Conservation (phyloP, 2,888 invertebrate species). For the Automeris io region DNA sequence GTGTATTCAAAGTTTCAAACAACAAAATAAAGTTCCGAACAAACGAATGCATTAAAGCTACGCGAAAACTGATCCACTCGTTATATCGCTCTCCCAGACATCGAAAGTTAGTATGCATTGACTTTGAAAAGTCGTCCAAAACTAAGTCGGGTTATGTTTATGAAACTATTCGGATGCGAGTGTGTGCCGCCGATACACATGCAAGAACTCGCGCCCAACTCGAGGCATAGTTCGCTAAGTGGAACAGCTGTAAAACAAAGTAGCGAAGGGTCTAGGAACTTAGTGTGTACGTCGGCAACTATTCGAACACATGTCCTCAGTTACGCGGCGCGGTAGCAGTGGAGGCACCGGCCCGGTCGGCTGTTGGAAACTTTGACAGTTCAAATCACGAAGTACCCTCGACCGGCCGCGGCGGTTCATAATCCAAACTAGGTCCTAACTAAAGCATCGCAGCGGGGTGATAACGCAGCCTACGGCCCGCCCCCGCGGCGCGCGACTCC, state of each 20-base stretch:
- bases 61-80: slow-evolving; percentile 72
- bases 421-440: slow-evolving; percentile 73
- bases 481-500: slow-evolving; percentile 46
- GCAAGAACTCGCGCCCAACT: slow-evolving; percentile 75
- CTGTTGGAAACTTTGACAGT: slow-evolving; percentile 58
- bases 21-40: slow-evolving; percentile 72
- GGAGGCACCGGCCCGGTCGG: slow-evolving; percentile 14
- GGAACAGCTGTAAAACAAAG: slow-evolving; percentile 77
- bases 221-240: slow-evolving; percentile 76
- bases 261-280: slow-evolving; percentile 77
- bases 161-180: slow-evolving; percentile 75
- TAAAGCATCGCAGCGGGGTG: slow-evolving; percentile 66
- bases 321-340: slow-evolving; percentile 25
- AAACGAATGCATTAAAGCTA: slow-evolving; percentile 75
- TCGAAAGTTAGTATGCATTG: slow-evolving; percentile 77
- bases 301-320: slow-evolving; percentile 57
- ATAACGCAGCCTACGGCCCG: slow-evolving; percentile 64
- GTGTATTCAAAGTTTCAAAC: slow-evolving; percentile 61
- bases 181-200: slow-evolving; percentile 74
- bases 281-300: slow-evolving; percentile 66
- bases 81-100: slow-evolving; percentile 74
- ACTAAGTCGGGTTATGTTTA: slow-evolving; percentile 77
- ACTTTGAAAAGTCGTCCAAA: slow-evolving; percentile 77
- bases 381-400: slow-evolving; percentile 46
- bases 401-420: slow-evolving; percentile 58